Percentiles rank a stretch among this genome's conserved stretches.
Evolutionary conservation across 2,888 invertebrate species (phyloP).

Genomic region (Drosophila anomelani): DNA sequence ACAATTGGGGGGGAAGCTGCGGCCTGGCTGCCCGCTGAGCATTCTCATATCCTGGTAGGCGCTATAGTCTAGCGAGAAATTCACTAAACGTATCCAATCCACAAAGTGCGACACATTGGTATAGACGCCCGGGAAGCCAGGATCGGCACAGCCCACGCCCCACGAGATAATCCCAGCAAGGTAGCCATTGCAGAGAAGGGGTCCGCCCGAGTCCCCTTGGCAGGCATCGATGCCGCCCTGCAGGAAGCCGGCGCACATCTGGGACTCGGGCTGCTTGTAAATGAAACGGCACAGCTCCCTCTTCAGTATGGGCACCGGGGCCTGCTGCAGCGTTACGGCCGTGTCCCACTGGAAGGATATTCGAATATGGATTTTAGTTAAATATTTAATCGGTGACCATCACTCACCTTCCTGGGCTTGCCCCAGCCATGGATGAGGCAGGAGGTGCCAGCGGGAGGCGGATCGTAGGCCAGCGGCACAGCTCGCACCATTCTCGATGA

Average conservation of each 20-base stretch:
- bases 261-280: slow-evolving; percentile 47
- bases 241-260: slow-evolving; percentile 63
- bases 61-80: slow-evolving; percentile 24
- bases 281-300: slow-evolving; percentile 44
- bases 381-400: neutral
- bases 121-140: slow-evolving; percentile 91
- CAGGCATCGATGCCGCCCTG: slow-evolving; percentile 85
- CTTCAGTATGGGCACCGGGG: slow-evolving; percentile 47
- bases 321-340: slow-evolving; percentile 35
- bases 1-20: too few relatives aligned
- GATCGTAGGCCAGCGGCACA: slow-evolving; percentile 5
- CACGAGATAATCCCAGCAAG: slow-evolving; percentile 92
- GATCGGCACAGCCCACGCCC: slow-evolving; percentile 91
- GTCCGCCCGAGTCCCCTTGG: slow-evolving; percentile 93
- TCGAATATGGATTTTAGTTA: neutral
- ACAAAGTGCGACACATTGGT: slow-evolving; percentile 86
- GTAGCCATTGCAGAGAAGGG: slow-evolving; percentile 87
- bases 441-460: slow-evolving; percentile 22
- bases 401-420: slow-evolving; percentile 30
- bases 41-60: neutral
- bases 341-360: slow-evolving; percentile 8
- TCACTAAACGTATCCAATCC: slow-evolving; percentile 55
- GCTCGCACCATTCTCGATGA: slow-evolving; percentile 5
- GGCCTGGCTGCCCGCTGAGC: neutral
- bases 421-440: slow-evolving; percentile 63